A percentile compares a stretch with the other conserved stretches of the same genome.
Evolutionary conservation across 2,797 vertebrate species (phyloP).

Genomic region (Streptopelia turtur): DNA sequence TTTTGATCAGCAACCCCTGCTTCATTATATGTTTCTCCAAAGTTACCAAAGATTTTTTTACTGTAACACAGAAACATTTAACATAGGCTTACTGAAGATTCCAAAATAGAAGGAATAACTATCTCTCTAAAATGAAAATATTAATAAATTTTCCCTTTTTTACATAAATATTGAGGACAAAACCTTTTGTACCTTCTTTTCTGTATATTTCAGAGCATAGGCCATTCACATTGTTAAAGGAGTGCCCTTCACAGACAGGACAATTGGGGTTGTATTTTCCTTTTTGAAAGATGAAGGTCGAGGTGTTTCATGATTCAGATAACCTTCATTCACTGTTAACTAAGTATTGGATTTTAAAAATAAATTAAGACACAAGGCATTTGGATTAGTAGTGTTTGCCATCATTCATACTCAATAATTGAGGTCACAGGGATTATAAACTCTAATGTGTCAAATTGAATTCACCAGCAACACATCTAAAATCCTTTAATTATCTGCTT

Average conservation of each 20-base stretch:
- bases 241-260: neutral
- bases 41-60: neutral
- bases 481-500: constrained; percentile 70
- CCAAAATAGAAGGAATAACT: neutral
- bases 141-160: neutral
- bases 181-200: neutral
- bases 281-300: constrained; percentile 9
- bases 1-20: neutral
- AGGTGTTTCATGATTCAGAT: constrained; percentile 47
- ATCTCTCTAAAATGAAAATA: neutral
- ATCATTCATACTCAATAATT: constrained; percentile 76
- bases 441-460: constrained; percentile 73
- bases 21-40: neutral
- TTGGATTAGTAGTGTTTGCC: constrained; percentile 74
- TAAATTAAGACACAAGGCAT: constrained; percentile 58
- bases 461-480: constrained; percentile 62
- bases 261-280: neutral
- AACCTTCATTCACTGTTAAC: constrained; percentile 70
- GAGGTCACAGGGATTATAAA: constrained; percentile 75
- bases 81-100: neutral
- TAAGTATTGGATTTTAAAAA: constrained; percentile 64
- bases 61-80: neutral
- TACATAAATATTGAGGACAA: neutral
- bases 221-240: neutral
- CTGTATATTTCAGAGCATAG: neutral